Evolutionary conservation across 2,888 invertebrate genomes (phyloP).

Genomic region (Octonoba sinensis): DNA sequence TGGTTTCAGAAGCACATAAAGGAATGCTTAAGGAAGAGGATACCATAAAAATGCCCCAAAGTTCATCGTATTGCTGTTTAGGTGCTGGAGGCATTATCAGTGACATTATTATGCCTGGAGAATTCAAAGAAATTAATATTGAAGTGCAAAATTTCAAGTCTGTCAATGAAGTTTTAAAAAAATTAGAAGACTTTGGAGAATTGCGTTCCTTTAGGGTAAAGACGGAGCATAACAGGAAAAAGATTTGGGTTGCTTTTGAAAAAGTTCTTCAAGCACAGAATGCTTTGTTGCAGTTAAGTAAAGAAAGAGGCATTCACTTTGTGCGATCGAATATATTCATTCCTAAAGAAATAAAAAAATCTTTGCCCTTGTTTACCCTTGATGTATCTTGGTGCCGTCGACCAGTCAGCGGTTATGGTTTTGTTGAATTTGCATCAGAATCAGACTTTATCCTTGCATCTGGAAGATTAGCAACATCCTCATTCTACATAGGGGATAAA

Average conservation of each 20-base stretch:
- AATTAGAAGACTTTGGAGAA: slow-evolving; percentile 5
- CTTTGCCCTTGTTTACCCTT: slow-evolving; percentile 26
- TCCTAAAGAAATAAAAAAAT: slow-evolving; percentile 1
- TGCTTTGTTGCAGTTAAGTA: slow-evolving; percentile 17
- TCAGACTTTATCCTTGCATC: slow-evolving; percentile 39
- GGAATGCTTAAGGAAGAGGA: slow-evolving; percentile 43
- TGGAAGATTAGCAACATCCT: slow-evolving; percentile 17
- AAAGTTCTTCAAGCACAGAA: slow-evolving; percentile 31
- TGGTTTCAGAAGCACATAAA: slow-evolving; percentile 19
- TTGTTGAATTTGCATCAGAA: slow-evolving; percentile 27
- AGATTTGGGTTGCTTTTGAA: slow-evolving; percentile 23
- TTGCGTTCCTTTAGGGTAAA: slow-evolving; percentile 4
- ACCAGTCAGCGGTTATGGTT: slow-evolving; percentile 34
- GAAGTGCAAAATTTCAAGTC: neutral
- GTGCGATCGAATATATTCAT: slow-evolving; percentile 7
- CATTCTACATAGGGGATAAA: slow-evolving; percentile 32
- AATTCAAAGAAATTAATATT: slow-evolving; percentile 33
- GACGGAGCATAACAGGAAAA: neutral
- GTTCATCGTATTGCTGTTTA: slow-evolving; percentile 24
- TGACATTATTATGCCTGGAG: slow-evolving; percentile 60
- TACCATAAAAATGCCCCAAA: slow-evolving; percentile 16
- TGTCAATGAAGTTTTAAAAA: slow-evolving; percentile 15
- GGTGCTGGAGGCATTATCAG: slow-evolving; percentile 36
- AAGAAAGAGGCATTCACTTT: neutral
- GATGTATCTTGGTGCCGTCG: slow-evolving; percentile 28